Conservation (phyloP, 1,140 invertebrate species). For the Drosophila truncata region DNA sequence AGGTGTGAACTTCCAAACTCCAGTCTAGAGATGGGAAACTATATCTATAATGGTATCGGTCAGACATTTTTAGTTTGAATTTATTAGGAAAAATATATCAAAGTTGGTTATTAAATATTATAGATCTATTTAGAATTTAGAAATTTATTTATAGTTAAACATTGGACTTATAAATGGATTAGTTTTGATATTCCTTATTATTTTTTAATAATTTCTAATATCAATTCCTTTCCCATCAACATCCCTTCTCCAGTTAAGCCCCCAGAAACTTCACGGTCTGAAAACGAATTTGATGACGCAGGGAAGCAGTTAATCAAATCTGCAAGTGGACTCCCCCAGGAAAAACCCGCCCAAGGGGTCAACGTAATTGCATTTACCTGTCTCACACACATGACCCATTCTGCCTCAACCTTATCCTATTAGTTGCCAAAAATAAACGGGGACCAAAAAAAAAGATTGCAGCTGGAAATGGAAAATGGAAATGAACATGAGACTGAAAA, state of each 20-base stretch:
- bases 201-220: background rate
- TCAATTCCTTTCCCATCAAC: too few species aligned
- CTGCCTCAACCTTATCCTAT: background rate
- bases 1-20: conserved; percentile 2
- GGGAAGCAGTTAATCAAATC: conserved; percentile 84
- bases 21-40: background rate
- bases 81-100: background rate
- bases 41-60: background rate
- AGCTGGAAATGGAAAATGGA: conserved; percentile 41
- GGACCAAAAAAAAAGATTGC: conserved; percentile 32
- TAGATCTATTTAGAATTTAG: background rate
- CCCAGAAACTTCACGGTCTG: conserved; percentile 23
- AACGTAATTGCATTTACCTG: conserved; percentile 69
- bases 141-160: background rate
- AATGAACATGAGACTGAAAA: conserved; percentile 70
- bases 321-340: conserved; percentile 63
- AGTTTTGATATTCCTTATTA: background rate
- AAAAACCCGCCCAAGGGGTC: conserved; percentile 40
- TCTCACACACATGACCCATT: conserved; percentile 37
- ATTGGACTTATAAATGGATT: background rate
- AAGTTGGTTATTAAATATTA: background rate
- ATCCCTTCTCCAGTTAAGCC: background rate
- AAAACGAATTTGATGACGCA: conserved; percentile 80
- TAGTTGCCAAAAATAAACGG: conserved; percentile 48
- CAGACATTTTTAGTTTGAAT: background rate